phyloP scores from a whole-genome alignment of 2,797 vertebrate species.

The Brachyalestes nurse region DNA sequence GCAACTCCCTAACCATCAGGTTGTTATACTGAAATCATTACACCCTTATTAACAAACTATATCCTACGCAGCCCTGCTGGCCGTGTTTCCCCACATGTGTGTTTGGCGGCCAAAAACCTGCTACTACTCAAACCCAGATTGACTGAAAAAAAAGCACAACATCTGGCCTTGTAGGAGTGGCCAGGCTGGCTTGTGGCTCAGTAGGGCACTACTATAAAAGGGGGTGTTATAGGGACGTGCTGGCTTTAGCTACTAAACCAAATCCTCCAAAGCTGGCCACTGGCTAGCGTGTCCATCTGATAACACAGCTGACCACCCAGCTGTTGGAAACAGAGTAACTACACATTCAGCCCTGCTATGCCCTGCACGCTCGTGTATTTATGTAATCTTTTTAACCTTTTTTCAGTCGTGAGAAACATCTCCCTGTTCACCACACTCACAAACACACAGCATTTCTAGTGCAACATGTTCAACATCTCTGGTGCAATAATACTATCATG shows the following conservation, averaged over 20 bases:
- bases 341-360: background rate
- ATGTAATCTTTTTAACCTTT: constrained; percentile 5
- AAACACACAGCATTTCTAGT: too few species aligned
- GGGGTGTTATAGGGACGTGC: background rate
- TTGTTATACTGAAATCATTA: background rate
- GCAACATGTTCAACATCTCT: too few species aligned
- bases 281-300: constrained; percentile 9
- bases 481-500: too few species aligned
- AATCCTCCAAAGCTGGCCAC: constrained; percentile 38
- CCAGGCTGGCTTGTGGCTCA: background rate
- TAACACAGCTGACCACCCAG: constrained; percentile 34
- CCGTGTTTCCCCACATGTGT: background rate
- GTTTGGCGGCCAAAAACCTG: background rate
- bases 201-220: background rate
- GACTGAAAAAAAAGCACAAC: constrained; percentile 15
- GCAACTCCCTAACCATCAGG: too few species aligned
- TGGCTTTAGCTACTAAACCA: constrained; percentile 20
- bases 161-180: background rate
- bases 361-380: background rate
- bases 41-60: background rate
- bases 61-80: background rate
- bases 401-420: background rate
- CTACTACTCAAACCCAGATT: background rate
- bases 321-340: constrained; percentile 13
- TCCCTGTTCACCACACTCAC: too few species aligned